Evolutionary conservation across 2,888 invertebrate genomes (phyloP), one percentile per base, ranked within the genome.

Genomic region (Asteroscopus sphinx): DNA sequence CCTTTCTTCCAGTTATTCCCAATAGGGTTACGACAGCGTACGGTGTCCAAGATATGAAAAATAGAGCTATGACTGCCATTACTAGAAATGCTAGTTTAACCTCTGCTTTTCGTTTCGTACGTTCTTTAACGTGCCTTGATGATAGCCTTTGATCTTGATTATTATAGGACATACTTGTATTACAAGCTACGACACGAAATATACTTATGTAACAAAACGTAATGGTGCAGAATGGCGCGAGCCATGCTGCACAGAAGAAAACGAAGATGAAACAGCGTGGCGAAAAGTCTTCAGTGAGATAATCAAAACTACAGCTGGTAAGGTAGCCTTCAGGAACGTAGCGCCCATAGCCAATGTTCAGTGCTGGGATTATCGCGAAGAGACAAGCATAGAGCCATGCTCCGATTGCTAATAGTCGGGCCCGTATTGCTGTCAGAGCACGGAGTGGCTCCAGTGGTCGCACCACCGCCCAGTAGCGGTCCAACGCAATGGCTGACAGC

Each of bases 291-390:
- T 95, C 95, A 0, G 97, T 96, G 42, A 98, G 94, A 80, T 98
- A 98, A 87, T 98, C 98, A 83, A 97, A 98, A 79, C 97, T 97
- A 89, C 98, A 98, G 76, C 97, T 97, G 15, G 97, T 97, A 58
- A 98, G 95, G 81, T 96, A 97, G 1, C 97, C 98, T 86, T 98
- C 98, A 5, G 98, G 97, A 12, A 97, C 96, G 89, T 98, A 98
- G 30, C 94, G 94, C 16, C 96, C 96, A 71, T 97, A 95, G 7
- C 97, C 97, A 37, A 97, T 93, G 76, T 96, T 95, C 21, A 96
- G 82, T 0, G 97, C 95, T 0, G 98, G 98, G 47, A 97, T 95
- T 4, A 95, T 84, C 1, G 97, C 95, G 83, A 97, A 97, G 12
- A 95, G 71, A 8, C 95, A 88, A 2, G 97, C 96, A 85, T 97